Evolutionary conservation across 2,888 invertebrate species (phyloP), one percentile per base, ranked within the genome.

Genomic region (Acholoe squamosa): DNA sequence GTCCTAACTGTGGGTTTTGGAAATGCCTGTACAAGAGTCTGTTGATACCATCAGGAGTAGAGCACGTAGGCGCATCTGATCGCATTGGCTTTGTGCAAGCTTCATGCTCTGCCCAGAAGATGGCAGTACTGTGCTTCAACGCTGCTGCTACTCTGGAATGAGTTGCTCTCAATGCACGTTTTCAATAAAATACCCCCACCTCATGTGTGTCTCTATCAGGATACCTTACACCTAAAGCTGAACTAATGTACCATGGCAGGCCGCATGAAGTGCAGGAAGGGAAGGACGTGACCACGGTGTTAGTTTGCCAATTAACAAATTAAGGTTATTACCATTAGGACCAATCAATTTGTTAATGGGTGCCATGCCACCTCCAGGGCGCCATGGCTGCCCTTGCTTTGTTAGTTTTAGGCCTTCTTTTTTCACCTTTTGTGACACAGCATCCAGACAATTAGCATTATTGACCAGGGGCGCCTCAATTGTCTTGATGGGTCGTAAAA

Each of bases 401-500:
- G 61, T 61, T 61, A 61, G 19, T 61, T 61, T 19, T 3, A 61
- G 19, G 54, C n/a, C n/a, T n/a, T n/a, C n/a, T 61, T 61, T 61
- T n/a, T 61, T 61, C 61, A 61, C 61, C 1, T 71, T 71, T 25
- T 71, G 71, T 28, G 14, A 28, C 71, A 71, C 71, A 71, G 14
- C 71, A 28, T 3, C 28, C 25, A 28, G 31, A 71, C 71, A 71
- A 71, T 71, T 71, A 71, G 71, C 71, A 28, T 71, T 71, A 71
- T 71, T 71, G 71, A 28, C 71, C 25, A 28, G 71, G 71, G 14
- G 3, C 14, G 25, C 28, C 28, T 28, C 25, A n/a, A 28, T 14
- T 16, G 3, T n/a, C 25, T 25, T 71, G 71, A 25, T 61, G 31
- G 71, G 71, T 71, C 71, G 28, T 71, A 71, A 71, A 71, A 71